phyloP scores from a whole-genome alignment of 2,888 invertebrate genomes.

The Odiellus spinosus region DNA sequence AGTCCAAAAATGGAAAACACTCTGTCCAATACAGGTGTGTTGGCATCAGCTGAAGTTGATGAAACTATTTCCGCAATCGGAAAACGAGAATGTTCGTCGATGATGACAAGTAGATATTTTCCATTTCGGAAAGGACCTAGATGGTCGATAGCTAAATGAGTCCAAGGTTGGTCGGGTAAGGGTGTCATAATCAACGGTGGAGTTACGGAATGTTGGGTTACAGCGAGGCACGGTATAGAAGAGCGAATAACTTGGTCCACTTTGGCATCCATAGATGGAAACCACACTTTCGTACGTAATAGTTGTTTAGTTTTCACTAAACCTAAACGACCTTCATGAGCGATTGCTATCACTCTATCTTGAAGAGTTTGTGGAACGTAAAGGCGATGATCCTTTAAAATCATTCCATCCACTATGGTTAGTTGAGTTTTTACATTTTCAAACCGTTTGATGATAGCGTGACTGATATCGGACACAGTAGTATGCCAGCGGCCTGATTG shows the following conservation, averaged over 20 bases:
- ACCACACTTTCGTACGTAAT: too few species aligned
- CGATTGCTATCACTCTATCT: too few species aligned
- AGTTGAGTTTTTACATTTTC: too few species aligned
- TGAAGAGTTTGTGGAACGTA: too few species aligned
- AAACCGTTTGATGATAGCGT: too few species aligned
- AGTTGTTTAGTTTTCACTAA: too few species aligned
- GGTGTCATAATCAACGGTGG: background rate
- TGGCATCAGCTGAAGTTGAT: background rate
- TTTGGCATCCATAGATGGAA: background rate
- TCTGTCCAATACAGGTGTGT: background rate
- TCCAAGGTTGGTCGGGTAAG: background rate
- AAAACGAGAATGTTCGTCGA: background rate
- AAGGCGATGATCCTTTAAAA: too few species aligned
- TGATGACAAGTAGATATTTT: background rate
- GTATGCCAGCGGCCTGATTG: too few species aligned
- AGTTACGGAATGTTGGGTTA: background rate
- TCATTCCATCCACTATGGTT: too few species aligned
- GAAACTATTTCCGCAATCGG: background rate
- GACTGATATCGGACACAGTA: too few species aligned
- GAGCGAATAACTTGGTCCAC: background rate
- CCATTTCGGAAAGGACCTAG: background rate
- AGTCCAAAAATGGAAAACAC: background rate
- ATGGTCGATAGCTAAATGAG: background rate
- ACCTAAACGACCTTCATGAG: too few species aligned
- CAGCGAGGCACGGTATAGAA: background rate